Base-by-base conservation (phyloP, 2,888 invertebrate genomes). In the Cheilosia pagana region DNA sequence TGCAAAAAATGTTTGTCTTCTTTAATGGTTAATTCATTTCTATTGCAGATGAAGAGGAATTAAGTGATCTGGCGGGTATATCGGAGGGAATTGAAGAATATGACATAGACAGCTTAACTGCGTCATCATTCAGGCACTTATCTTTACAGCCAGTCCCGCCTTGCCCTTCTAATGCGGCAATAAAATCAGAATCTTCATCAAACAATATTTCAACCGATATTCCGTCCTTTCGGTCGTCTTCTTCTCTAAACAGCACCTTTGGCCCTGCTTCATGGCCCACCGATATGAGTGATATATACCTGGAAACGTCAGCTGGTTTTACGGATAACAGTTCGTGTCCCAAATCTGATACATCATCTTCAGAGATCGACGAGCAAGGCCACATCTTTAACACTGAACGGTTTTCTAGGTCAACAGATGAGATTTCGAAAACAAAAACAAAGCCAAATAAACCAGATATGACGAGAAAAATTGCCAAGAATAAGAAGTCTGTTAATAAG, bases 211-310 rank as follows among this genome's bases (percentile, higher is more conserved):
- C 74, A 35, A 39, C 65, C 3, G 14, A 14, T n/a, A 8, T 55
- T 1, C 19, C 55, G 5, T 10, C 57, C 3, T 65, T 65, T 39
- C 6, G 12, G 23, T 63, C 63, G 7, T 65, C 74, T 14, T 25
- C 16, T 16, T 19, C 35, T 1, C 12, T 75, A 14, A 45, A 16
- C 35, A 65, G 63, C 35, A 65, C 48, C 16, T 57, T 4, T 57
- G 35, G 65, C n/a, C 55, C 65, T 4, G 48, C 35, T 23, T 75
- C 74, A 8, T 75, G 65, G 63, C 74, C 55, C 16, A 39, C 65
- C 6, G 16, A 21, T 12, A 16, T 19, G 52, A 72, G 53, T 31
- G 45, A 63, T 21, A 23, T 16, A 12, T 74, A 74, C 16, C 12
- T 53, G 1, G 55, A 74, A 25, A 48, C 63, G 0, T 74, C 74